These are phyloP conservation scores for Paguma larvata DNA, from an alignment of 2,797 vertebrate genomes.

Conservation along the genomic window DNA sequence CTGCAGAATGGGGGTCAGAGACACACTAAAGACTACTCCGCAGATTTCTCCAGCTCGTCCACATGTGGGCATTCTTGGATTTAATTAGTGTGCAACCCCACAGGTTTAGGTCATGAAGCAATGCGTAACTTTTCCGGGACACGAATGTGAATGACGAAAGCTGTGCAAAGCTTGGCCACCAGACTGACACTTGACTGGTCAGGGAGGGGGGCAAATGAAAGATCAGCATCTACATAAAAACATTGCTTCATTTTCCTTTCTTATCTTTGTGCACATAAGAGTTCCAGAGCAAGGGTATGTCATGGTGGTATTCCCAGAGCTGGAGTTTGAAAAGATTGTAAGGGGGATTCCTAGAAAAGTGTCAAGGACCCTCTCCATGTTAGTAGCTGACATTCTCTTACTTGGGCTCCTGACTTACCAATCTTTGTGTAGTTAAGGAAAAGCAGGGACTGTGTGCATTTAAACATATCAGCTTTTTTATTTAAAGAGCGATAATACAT, in stretches of 20 bases:
- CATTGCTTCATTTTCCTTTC: slow-evolving; percentile 17
- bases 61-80: not conserved
- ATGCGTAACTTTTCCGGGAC: not conserved
- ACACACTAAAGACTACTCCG: not conserved
- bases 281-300: not conserved
- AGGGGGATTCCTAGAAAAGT: slow-evolving; percentile 2
- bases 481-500: slow-evolving; percentile 60
- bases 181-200: not conserved
- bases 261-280: not conserved
- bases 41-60: not conserved
- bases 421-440: slow-evolving; percentile 48
- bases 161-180: not conserved
- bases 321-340: not conserved
- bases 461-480: slow-evolving; percentile 30
- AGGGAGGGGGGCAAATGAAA: not conserved
- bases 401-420: not conserved
- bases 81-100: not conserved
- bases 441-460: not conserved
- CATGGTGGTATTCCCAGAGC: not conserved
- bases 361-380: not conserved
- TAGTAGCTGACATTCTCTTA: not conserved
- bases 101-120: not conserved
- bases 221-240: not conserved
- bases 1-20: not conserved
- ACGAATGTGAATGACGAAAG: not conserved